Percentiles rank a stretch among this genome's conserved stretches.
Conservation (phyloP, 2,888 invertebrate species). For the Furcula furcula region DNA sequence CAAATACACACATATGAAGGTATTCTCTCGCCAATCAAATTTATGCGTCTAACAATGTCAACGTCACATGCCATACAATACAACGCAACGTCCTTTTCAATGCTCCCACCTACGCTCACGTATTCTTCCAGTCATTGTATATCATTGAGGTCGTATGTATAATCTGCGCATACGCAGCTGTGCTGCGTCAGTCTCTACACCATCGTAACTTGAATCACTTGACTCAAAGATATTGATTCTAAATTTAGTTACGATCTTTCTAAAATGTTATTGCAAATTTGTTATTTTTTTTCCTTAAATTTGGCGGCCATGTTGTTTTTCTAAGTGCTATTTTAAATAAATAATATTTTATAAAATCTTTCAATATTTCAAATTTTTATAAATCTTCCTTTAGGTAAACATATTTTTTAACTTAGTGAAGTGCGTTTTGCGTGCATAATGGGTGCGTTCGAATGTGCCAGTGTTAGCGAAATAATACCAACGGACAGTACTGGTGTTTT, state of each 20-base stretch:
- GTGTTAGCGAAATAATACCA: slow-evolving; percentile 44
- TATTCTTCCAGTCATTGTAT: slow-evolving; percentile 23
- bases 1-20: too few species aligned
- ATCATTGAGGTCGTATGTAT: slow-evolving; percentile 20
- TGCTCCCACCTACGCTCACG: slow-evolving; percentile 21
- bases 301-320: too few species aligned
- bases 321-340: neutral
- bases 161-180: slow-evolving; percentile 22
- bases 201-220: slow-evolving; percentile 27
- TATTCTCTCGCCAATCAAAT: too few species aligned
- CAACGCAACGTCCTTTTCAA: slow-evolving; percentile 1
- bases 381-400: too few species aligned
- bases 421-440: neutral
- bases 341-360: too few species aligned
- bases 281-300: too few species aligned
- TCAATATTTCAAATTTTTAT: too few species aligned
- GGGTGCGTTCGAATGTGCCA: slow-evolving; percentile 47
- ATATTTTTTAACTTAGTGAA: too few species aligned
- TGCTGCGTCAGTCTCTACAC: slow-evolving; percentile 25
- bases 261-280: too few species aligned
- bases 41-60: too few species aligned
- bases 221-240: too few species aligned
- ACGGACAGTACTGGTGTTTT: slow-evolving; percentile 69
- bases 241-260: too few species aligned
- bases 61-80: neutral